Percentiles rank a stretch among this genome's conserved stretches.
Evolutionary conservation across 2,113 vertebrate species (phyloP).

Genomic region (Corythornis vintsioides): DNA sequence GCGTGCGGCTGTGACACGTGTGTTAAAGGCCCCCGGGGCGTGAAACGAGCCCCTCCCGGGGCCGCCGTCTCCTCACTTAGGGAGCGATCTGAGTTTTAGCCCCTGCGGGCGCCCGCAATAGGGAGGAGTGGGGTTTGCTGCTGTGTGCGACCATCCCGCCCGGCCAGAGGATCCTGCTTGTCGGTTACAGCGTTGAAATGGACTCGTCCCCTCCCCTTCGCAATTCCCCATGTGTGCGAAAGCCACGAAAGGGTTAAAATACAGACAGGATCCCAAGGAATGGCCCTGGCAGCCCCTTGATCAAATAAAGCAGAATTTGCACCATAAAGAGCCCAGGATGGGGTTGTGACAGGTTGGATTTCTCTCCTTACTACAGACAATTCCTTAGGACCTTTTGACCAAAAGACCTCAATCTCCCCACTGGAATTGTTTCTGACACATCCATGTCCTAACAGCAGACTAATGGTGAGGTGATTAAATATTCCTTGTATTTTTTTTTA

Average conservation of each 20-base stretch:
- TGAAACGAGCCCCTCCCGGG: neutral
- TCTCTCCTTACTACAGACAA: neutral
- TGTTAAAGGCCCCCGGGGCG: neutral
- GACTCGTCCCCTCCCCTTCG: neutral
- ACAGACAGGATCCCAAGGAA: neutral
- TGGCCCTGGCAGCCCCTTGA: neutral
- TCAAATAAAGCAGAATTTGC: neutral
- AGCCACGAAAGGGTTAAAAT: neutral
- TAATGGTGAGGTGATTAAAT: neutral
- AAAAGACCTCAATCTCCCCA: neutral
- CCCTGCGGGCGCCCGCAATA: neutral
- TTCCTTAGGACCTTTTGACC: neutral
- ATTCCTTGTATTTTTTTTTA: neutral
- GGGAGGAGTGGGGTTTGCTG: neutral
- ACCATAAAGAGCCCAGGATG: neutral
- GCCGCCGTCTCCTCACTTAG: neutral
- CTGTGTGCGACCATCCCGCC: neutral
- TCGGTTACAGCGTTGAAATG: fast-evolving
- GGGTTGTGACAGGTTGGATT: neutral
- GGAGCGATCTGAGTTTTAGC: neutral
- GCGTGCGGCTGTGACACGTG: neutral
- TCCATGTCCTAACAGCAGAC: neutral
- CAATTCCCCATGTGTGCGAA: fast-evolving
- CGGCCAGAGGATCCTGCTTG: neutral
- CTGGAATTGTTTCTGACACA: neutral